Evolutionary conservation across 2,113 vertebrate species (phyloP).

Genomic region (human): DNA sequence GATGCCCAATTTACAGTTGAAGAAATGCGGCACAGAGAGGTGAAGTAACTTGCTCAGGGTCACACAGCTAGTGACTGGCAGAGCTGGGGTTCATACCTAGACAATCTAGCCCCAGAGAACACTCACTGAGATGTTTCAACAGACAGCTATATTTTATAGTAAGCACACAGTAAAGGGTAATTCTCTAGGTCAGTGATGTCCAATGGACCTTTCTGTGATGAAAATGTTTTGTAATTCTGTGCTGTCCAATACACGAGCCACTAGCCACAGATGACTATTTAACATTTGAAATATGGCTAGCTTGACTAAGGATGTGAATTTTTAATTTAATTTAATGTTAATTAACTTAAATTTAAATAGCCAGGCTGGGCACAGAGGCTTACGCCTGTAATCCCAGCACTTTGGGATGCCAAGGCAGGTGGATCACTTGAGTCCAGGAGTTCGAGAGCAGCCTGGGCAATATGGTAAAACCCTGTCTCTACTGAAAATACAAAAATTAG

Average conservation of each 20-base stretch:
- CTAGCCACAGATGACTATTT: neutral
- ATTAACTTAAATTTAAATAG: neutral
- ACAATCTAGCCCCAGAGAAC: neutral
- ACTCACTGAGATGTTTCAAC: neutral
- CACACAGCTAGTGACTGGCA: neutral
- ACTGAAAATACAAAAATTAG: too few relatives aligned
- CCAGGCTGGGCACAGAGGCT: neutral
- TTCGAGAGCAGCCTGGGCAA: too few relatives aligned
- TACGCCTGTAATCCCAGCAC: too few relatives aligned
- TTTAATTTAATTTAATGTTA: conserved; percentile 21
- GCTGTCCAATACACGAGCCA: neutral
- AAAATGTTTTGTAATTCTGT: neutral
- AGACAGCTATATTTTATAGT: neutral
- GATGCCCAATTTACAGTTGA: neutral
- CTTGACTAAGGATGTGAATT: conserved; percentile 8
- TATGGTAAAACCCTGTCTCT: too few relatives aligned
- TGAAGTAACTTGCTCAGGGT: neutral
- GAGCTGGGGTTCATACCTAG: neutral
- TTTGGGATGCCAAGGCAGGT: too few relatives aligned
- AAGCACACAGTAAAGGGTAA: neutral
- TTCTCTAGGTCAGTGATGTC: neutral
- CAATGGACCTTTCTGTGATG: neutral
- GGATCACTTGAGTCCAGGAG: too few relatives aligned
- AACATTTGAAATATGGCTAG: neutral
- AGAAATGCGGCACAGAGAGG: conserved; percentile 19